These are phyloP conservation scores for Aproaerema taeniolella DNA, from an alignment of 2,888 invertebrate genomes.

Conservation along the genomic window DNA sequence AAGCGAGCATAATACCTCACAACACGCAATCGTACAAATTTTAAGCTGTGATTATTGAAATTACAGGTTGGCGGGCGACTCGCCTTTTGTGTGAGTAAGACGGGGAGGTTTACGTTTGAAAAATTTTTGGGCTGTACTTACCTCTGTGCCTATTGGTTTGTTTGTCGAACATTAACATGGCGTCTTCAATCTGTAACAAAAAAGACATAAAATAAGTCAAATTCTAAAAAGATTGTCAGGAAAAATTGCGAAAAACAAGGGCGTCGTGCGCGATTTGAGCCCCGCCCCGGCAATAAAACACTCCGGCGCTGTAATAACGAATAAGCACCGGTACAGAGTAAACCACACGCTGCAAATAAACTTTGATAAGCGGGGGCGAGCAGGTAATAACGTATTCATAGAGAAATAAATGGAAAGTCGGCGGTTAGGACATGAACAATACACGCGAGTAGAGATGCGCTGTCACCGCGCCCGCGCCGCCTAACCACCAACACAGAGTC, in stretches of 20 bases:
- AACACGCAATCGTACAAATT: conserved; percentile 29
- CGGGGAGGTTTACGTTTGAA: background rate
- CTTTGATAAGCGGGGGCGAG: conserved; percentile 77
- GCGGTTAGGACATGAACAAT: conserved; percentile 73
- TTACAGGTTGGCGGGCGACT: conserved; percentile 13
- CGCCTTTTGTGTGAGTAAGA: conserved; percentile 1
- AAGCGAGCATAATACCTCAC: conserved; percentile 24
- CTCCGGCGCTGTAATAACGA: conserved; percentile 75
- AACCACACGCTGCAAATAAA: conserved; percentile 77
- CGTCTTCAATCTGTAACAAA: conserved; percentile 97
- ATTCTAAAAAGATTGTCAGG: conserved; percentile 51
- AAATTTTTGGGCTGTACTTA: conserved; percentile 67
- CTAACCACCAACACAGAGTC: conserved; percentile 13
- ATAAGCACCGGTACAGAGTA: conserved; percentile 76
- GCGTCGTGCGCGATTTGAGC: conserved; percentile 67
- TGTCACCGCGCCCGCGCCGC: conserved; percentile 52
- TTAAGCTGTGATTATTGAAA: conserved; percentile 23
- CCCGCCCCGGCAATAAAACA: conserved; percentile 74
- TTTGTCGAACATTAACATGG: conserved; percentile 99
- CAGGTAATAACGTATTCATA: conserved; percentile 78
- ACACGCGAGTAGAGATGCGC: conserved; percentile 61
- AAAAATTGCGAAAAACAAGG: conserved; percentile 65
- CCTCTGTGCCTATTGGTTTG: conserved; percentile 99
- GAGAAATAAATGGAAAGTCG: conserved; percentile 78
- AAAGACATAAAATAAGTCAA: conserved; percentile 58